Evolutionary conservation across 2,113 vertebrate species (phyloP), one percentile per base, ranked within the genome.

Genomic region (Scartelaos histophorus): DNA sequence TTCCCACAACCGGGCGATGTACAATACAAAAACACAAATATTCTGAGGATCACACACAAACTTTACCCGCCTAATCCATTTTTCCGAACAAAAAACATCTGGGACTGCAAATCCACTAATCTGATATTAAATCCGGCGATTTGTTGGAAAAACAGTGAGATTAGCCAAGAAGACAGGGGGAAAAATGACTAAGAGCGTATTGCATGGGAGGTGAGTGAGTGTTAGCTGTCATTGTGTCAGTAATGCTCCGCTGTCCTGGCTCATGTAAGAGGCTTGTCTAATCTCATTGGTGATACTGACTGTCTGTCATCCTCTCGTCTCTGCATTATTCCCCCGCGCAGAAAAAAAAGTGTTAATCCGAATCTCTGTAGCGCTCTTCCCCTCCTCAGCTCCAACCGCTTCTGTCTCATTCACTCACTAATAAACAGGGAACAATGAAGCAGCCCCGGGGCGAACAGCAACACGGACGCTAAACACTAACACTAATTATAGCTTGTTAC

Each of bases 1-100:
- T 10, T 43, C 38, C 86, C 92, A 91, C 91, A 94, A 95, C 95
- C 90, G 92, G 91, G 94, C 19, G 21, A 93, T 93, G 86, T 90
- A 93, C 95, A 92, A 90, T 91, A 93, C 91, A 90, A 94, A 92
- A 78, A 22, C 77, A 69, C 80, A 94, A 94, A 94, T 94, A 94
- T 94, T 95, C 94, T 90, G 74, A 82, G 93, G 95, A 97, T 95
- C 95, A 93, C 93, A 93, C 93, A 83, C 89, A 95, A 97, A 97
- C 95, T 96, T 95, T 95, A 96, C 88, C 87, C 94, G 95, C 93
- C 93, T 97, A 96, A 98, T 97, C 97, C 95, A 96, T 96, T 98
- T 97, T 91, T 96, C 95, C 90, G 94, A 97, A 98, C 95, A 98
- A 97, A 97, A 97, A 98, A 97, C 97, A 98, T 98, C 97, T 98